phyloP scores from a whole-genome alignment of 2,797 vertebrate species.

The Gallinago nigripennis region DNA sequence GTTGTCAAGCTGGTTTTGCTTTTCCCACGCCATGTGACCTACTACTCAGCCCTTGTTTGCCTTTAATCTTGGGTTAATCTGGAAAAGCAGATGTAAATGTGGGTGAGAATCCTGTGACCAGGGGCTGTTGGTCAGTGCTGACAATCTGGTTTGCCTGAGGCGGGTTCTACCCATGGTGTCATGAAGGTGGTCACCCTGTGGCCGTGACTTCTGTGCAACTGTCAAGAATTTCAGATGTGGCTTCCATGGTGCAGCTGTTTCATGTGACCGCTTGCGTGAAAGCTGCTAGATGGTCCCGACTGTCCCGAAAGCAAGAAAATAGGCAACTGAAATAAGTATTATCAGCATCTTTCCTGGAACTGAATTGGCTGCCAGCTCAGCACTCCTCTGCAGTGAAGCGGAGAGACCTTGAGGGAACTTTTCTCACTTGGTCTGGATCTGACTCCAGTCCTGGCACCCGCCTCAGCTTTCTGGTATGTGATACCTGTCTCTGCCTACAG shows the following conservation, averaged over 20 bases:
- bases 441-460: not conserved
- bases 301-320: not conserved
- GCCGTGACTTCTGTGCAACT: not conserved
- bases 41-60: not conserved
- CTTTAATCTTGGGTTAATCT: conserved; percentile 23
- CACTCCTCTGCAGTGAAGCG: not conserved
- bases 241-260: not conserved
- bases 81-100: not conserved
- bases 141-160: not conserved
- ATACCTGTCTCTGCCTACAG: not conserved
- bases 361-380: not conserved
- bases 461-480: not conserved
- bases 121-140: not conserved
- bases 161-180: not conserved
- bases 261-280: not conserved
- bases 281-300: not conserved
- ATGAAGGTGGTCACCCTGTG: not conserved
- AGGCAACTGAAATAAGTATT: not conserved
- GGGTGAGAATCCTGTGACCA: not conserved
- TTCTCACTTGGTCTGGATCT: not conserved
- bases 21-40: conserved; percentile 15
- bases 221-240: not conserved
- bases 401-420: not conserved
- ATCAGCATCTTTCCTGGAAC: not conserved
- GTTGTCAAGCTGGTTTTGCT: conserved; percentile 18